Base-by-base conservation (phyloP, 2,113 vertebrate species). In the Chloroceryle aenea region DNA sequence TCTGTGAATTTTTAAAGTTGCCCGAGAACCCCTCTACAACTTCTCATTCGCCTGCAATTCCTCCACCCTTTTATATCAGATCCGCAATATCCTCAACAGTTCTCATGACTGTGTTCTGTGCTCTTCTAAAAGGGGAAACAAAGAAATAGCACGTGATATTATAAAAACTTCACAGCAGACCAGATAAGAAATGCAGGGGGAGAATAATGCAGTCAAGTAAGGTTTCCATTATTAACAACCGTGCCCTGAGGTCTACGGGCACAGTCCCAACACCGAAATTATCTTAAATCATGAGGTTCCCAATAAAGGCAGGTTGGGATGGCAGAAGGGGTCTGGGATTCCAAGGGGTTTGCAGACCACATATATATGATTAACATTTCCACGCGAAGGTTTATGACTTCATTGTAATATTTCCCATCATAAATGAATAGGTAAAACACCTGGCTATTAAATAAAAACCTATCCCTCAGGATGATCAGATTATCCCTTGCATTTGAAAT, bases 401-500 rank as follows among this genome's bases (percentile, higher is more conserved):
- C 97, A 97, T 97, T 97, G 96, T 94, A 98, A 96, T 97, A 98
- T 97, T 97, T 97, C 97, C 98, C 90, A 97, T 97, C 97, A 91
- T 96, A 98, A 98, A 85, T 97, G 96, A 97, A 97, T 94, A 97
- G 97, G 97, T 97, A 97, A 97, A 98, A 97, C 95, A 98, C 97
- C 98, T 97, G 96, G 87, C 95, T 97, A 95, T 98, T 97, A 98
- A 97, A 97, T 84, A 97, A 56, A 98, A 97, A 96, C 96, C 96
- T 64, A 85, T 96, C 98, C 97, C 97, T 96, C 93, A 92, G 96
- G 96, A 97, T 97, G 96, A 95, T 95, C 97, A 97, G 97, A 98
- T 98, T 96, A 98, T 97, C 97, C 95, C 97, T 96, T 94, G 97
- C 97, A 97, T 97, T 97, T 97, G 97, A 98, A 98, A 97, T 97